Evolutionary conservation across 2,113 vertebrate genomes (phyloP).

Genomic region (Paedocypris sp.): DNA sequence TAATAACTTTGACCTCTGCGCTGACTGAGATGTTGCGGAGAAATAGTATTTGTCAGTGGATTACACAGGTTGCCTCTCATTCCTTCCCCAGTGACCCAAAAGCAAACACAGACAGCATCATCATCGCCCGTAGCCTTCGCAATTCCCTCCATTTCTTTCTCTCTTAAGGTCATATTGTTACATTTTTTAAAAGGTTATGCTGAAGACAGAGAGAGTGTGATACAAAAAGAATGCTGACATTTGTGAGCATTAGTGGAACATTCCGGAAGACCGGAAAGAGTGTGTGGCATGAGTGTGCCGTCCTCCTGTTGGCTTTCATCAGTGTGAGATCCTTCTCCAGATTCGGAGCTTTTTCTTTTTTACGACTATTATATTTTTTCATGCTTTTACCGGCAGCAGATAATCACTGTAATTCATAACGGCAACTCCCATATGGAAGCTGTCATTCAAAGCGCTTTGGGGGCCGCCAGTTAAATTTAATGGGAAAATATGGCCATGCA

Average conservation of each 20-base stretch:
- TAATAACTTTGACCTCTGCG: slow-evolving; percentile 48
- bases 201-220: slow-evolving; percentile 16
- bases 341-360: slow-evolving; percentile 3
- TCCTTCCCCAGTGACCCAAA: slow-evolving; percentile 22
- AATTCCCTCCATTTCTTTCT: neutral
- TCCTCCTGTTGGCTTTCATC: neutral
- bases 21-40: slow-evolving; percentile 37
- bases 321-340: neutral
- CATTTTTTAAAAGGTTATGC: slow-evolving; percentile 41
- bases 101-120: neutral
- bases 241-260: slow-evolving; percentile 33
- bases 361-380: neutral
- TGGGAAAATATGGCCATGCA: slow-evolving; percentile 18
- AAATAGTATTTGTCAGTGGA: slow-evolving; percentile 43
- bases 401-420: slow-evolving; percentile 22
- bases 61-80: slow-evolving; percentile 37
- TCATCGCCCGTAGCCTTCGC: neutral
- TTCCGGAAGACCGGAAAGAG: neutral
- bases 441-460: slow-evolving; percentile 20
- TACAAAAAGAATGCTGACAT: slow-evolving; percentile 31
- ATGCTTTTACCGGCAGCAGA: slow-evolving; percentile 16
- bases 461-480: slow-evolving; percentile 12
- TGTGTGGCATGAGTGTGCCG: neutral
- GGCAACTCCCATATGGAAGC: slow-evolving; percentile 17
- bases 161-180: slow-evolving; percentile 38